These are phyloP conservation scores for Eupithecia abbreviata DNA, from an alignment of 2,888 invertebrate genomes.

Conservation along the genomic window DNA sequence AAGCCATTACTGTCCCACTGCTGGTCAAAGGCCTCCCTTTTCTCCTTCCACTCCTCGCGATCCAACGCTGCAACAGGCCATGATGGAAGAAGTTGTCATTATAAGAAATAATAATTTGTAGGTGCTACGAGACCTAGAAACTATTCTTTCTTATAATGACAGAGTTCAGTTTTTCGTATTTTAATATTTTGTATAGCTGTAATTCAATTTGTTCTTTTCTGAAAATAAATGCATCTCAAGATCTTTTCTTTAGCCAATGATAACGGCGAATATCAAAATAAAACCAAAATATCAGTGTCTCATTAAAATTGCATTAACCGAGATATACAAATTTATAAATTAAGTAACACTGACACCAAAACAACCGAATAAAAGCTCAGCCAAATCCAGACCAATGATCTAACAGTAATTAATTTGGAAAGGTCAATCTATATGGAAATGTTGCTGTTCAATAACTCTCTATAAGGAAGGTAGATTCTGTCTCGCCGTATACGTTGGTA, in stretches of 20 bases:
- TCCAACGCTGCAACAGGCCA: no score
- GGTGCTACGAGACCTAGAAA: neutral
- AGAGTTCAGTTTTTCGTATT: neutral
- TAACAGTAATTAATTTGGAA: conserved; percentile 20
- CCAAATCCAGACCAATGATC: conserved; percentile 5
- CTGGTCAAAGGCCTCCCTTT: no score
- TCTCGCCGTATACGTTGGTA: conserved; percentile 10
- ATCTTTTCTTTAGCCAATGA: neutral
- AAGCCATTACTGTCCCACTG: no score
- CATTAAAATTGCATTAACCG: neutral
- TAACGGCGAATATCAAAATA: neutral
- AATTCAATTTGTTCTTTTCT: neutral
- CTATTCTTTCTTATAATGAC: neutral
- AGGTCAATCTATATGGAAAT: conserved; percentile 31
- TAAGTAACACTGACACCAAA: conserved; percentile 5
- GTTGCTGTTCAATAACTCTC: conserved; percentile 21
- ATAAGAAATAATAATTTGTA: no score
- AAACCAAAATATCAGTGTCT: neutral
- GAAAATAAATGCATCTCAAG: neutral
- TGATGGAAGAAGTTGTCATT: no score
- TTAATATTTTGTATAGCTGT: neutral
- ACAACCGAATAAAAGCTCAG: neutral
- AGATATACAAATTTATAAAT: neutral
- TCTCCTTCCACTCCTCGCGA: no score
- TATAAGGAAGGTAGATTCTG: conserved; percentile 20